Percentiles rank a stretch among this genome's conserved stretches.
phyloP scores from a whole-genome alignment of 2,113 vertebrate species.

The Orycteropus afer region DNA sequence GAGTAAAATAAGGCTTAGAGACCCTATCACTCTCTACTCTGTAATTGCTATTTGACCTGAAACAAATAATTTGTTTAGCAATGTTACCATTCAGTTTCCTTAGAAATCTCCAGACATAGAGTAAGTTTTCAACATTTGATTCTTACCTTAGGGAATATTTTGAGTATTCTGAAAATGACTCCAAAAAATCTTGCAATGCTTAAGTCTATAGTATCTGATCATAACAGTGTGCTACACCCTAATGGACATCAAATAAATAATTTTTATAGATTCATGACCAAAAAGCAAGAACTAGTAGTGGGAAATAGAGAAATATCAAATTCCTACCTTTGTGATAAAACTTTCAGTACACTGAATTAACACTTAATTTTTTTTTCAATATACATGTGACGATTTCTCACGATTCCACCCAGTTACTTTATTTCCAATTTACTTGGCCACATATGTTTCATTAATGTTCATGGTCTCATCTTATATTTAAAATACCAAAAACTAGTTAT shows the following conservation, averaged over 20 bases:
- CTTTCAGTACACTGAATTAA: not conserved
- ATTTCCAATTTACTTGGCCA: not conserved
- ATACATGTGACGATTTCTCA: not conserved
- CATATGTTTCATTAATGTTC: slow-evolving; percentile 6
- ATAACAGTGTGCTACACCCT: not conserved
- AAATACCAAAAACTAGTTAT: not conserved
- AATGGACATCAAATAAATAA: slow-evolving; percentile 11
- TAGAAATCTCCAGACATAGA: not conserved
- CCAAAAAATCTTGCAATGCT: not conserved
- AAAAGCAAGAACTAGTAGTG: not conserved
- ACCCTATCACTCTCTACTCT: not conserved
- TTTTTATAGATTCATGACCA: not conserved
- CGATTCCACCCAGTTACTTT: not conserved
- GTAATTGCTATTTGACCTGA: not conserved
- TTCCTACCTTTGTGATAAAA: not conserved
- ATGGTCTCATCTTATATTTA: not conserved
- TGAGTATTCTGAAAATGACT: not conserved
- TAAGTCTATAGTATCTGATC: not conserved
- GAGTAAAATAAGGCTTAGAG: not conserved
- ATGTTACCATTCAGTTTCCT: not conserved
- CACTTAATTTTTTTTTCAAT: not conserved
- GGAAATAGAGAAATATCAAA: not conserved
- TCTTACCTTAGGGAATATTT: not conserved
- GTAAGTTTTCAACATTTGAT: not conserved
- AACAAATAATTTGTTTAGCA: not conserved